A percentile compares a stretch with the other conserved stretches of the same genome.
These are phyloP conservation scores for Variabilichromis moorii DNA, from an alignment of 2,113 vertebrate species.

Conservation along the genomic window DNA sequence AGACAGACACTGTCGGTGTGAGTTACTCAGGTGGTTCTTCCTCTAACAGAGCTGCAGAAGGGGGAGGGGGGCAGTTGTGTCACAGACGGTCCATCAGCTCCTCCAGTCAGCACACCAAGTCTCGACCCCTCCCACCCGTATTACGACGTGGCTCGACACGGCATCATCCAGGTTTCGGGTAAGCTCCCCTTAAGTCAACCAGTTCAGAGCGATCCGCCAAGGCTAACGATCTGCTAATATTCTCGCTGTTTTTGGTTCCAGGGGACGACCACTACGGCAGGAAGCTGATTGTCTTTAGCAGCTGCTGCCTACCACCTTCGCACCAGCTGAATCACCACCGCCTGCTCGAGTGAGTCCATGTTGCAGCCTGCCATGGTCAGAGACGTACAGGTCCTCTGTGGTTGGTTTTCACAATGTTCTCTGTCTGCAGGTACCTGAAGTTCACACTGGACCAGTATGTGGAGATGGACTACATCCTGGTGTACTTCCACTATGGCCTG, in stretches of 20 bases:
- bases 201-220: neutral
- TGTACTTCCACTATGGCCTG: constrained; percentile 83
- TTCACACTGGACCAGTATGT: constrained; percentile 81
- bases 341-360: constrained; percentile 76
- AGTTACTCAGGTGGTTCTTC: neutral
- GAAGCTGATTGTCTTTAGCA: constrained; percentile 80
- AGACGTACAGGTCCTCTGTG: neutral
- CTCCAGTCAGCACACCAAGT: neutral
- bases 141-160: constrained; percentile 82
- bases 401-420: neutral
- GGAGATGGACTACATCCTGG: constrained; percentile 78
- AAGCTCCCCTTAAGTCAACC: neutral
- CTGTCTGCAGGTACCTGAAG: constrained; percentile 75
- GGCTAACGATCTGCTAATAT: neutral
- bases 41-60: constrained; percentile 67
- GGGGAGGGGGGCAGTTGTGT: neutral
- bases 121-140: constrained; percentile 73
- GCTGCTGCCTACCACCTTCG: constrained; percentile 79
- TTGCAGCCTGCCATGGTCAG: neutral
- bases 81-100: neutral
- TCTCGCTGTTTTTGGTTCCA: constrained; percentile 7
- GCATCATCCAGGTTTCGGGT: constrained; percentile 84
- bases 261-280: constrained; percentile 81
- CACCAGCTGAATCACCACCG: constrained; percentile 81
- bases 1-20: neutral